Evolutionary conservation across 2,113 vertebrate species (phyloP).

Genomic region (Sterna hirundo): DNA sequence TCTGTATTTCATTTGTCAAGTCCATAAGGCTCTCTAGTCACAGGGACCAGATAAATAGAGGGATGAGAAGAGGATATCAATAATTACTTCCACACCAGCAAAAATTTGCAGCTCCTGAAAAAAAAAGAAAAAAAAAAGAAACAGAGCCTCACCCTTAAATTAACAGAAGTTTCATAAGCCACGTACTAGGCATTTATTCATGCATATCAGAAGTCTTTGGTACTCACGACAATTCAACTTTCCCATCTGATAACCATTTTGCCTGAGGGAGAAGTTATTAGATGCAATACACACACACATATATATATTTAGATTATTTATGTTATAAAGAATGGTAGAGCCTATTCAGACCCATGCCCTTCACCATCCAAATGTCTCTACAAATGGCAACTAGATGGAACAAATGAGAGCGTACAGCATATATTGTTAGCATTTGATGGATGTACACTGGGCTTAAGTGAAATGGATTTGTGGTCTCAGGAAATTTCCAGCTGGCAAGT

Average conservation of each 20-base stretch:
- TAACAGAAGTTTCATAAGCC: not conserved
- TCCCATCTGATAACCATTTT: not conserved
- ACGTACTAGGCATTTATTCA: not conserved
- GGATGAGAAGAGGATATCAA: not conserved
- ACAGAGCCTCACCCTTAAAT: not conserved
- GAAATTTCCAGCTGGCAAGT: not conserved
- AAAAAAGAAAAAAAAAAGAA: not conserved
- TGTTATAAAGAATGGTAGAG: not conserved
- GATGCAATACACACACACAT: too few relatives aligned
- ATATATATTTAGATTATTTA: not conserved
- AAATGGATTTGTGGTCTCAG: not conserved
- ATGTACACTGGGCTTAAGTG: not conserved
- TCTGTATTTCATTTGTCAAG: not conserved
- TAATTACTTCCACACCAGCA: not conserved
- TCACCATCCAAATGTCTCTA: not conserved
- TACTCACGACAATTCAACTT: accelerated
- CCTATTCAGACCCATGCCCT: not conserved
- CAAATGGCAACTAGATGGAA: not conserved
- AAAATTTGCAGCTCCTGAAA: not conserved
- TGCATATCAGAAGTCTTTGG: not conserved
- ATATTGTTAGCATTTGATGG: not conserved
- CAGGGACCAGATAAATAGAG: not conserved
- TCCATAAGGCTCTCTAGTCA: not conserved
- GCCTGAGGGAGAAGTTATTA: not conserved
- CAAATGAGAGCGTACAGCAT: not conserved